phyloP scores from a whole-genome alignment of 1,140 invertebrate genomes.

The Procambarus clarkii region DNA sequence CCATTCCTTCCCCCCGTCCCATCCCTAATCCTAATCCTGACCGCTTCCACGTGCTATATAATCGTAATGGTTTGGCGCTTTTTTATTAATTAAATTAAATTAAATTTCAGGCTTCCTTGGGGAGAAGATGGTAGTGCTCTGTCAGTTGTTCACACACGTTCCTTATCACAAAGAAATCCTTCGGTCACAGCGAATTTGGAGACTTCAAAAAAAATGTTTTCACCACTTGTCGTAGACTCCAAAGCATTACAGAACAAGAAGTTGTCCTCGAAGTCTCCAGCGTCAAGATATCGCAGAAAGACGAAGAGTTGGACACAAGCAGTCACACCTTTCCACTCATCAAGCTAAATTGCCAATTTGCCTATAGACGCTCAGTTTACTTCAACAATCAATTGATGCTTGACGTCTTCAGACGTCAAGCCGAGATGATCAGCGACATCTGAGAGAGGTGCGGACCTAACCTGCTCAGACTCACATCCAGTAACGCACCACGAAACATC shows the following conservation, averaged over 20 bases:
- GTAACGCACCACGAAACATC: no score
- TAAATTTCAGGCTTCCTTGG: no score
- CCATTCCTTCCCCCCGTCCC: no score
- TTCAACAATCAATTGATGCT: slow-evolving; percentile 36
- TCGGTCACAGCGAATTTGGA: background rate
- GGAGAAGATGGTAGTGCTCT: slow-evolving; percentile 13
- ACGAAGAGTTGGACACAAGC: slow-evolving; percentile 29
- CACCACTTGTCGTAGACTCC: slow-evolving; percentile 30
- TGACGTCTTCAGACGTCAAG: slow-evolving; percentile 25
- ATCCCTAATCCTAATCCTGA: no score
- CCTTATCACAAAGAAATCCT: slow-evolving; percentile 17
- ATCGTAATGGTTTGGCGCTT: no score
- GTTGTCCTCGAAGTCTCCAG: slow-evolving; percentile 31
- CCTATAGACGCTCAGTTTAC: slow-evolving; percentile 20
- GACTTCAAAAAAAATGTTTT: slow-evolving; percentile 14
- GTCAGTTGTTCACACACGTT: slow-evolving; percentile 19
- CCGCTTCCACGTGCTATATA: no score
- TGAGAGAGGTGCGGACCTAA: background rate
- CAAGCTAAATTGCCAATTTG: slow-evolving; percentile 40
- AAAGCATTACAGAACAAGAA: slow-evolving; percentile 31
- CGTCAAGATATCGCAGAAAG: slow-evolving; percentile 21
- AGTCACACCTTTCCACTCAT: slow-evolving; percentile 28
- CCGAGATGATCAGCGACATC: slow-evolving; percentile 4
- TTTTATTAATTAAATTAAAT: no score
- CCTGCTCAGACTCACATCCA: no score